Conservation (phyloP, 2,113 vertebrate genomes). For the Phylloscopus trochiloides region DNA sequence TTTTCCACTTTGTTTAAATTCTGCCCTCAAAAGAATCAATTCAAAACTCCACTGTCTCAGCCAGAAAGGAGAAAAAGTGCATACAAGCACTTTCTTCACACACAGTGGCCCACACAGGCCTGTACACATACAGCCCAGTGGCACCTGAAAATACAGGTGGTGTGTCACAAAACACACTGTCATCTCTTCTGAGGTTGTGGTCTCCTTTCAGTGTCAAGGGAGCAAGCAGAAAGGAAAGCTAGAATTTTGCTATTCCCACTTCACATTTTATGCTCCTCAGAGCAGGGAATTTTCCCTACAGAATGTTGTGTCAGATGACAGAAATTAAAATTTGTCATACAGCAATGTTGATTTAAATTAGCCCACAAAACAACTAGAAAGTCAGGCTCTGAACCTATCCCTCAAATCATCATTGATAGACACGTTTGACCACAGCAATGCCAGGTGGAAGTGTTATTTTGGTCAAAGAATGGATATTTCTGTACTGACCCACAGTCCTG, state of each 20-base stretch:
- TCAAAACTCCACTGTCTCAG: neutral
- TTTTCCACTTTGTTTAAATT: conserved; percentile 11
- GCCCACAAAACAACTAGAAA: conserved; percentile 2
- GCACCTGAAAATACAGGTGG: neutral
- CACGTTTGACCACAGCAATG: neutral
- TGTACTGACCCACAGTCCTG: neutral
- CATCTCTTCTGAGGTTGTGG: neutral
- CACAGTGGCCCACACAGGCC: neutral
- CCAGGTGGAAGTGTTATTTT: neutral
- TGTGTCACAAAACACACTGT: neutral
- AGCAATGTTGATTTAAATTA: conserved; percentile 20
- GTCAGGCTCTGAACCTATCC: neutral
- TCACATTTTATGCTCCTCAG: neutral
- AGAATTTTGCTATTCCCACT: neutral
- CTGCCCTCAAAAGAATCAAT: neutral
- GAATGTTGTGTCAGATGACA: neutral
- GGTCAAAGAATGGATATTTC: neutral
- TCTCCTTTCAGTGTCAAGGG: neutral
- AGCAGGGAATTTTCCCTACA: neutral
- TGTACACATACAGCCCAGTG: neutral
- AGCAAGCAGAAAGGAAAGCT: neutral
- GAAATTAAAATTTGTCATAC: neutral
- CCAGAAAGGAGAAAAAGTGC: neutral
- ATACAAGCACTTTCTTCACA: neutral
- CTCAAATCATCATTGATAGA: neutral